A percentile compares a stretch with the other conserved stretches of the same genome.
phyloP scores from a whole-genome alignment of 2,113 vertebrate genomes.

The Cephalopterus ornatus region DNA sequence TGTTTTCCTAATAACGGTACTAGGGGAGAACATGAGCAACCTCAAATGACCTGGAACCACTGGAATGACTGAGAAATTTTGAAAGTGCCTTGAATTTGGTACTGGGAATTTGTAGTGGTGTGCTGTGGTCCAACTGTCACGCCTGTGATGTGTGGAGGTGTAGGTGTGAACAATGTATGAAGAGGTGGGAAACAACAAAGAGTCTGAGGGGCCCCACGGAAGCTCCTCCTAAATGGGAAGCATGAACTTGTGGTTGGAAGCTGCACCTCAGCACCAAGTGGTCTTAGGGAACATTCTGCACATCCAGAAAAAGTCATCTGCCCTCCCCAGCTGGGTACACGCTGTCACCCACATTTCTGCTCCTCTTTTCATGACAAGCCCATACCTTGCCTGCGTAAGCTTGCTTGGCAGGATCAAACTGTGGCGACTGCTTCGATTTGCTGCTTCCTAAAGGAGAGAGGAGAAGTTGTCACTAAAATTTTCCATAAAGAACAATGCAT shows the following conservation, averaged over 20 bases:
- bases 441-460: slow-evolving; percentile 65
- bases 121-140: not conserved
- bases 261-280: not conserved
- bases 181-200: not conserved
- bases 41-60: not conserved
- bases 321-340: not conserved
- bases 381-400: slow-evolving; percentile 68
- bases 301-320: not conserved
- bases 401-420: slow-evolving; percentile 89
- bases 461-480: not conserved
- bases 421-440: slow-evolving; percentile 77
- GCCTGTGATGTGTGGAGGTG: rapidly evolving
- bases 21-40: not conserved
- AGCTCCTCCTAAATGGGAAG: not conserved
- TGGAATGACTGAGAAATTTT: not conserved
- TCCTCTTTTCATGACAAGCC: not conserved
- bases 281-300: not conserved
- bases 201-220: not conserved
- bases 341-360: not conserved
- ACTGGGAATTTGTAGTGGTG: not conserved
- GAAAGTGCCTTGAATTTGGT: not conserved
- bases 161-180: not conserved
- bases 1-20: not conserved
- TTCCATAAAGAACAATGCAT: not conserved
- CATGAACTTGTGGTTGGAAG: not conserved